Evolutionary conservation across 1,140 invertebrate genomes (phyloP).

Genomic region (Cydia amplana): DNA sequence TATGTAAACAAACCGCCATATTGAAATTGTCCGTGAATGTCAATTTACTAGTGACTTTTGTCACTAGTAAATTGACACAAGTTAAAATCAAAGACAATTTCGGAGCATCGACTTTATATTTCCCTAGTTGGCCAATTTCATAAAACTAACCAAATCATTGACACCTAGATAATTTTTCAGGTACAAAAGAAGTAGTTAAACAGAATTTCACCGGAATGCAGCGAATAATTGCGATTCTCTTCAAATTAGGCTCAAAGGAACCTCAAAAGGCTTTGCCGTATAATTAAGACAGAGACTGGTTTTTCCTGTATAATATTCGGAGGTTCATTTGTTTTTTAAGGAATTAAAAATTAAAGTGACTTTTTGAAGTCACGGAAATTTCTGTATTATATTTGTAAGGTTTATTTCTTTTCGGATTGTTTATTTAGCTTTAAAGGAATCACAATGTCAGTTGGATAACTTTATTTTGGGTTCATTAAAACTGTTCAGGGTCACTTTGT

Average conservation of each 20-base stretch:
- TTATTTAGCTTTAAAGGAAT: background rate
- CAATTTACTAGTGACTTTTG: no score
- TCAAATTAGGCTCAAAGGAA: conserved; percentile 13
- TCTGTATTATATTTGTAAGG: background rate
- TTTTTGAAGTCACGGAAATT: background rate
- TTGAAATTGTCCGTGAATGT: no score
- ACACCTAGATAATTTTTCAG: background rate
- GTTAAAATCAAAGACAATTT: background rate
- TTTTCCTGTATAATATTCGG: background rate
- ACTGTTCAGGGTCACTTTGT: background rate
- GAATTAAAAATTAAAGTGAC: conserved; percentile 10
- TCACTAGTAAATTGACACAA: no score
- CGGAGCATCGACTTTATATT: background rate
- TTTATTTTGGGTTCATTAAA: conserved; percentile 6
- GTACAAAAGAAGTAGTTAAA: background rate
- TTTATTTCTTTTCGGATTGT: background rate
- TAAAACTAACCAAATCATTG: background rate
- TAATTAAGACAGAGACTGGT: background rate
- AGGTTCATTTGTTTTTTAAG: background rate
- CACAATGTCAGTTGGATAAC: background rate
- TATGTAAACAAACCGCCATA: no score
- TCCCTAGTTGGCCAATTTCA: background rate
- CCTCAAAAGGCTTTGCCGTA: background rate
- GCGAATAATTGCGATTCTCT: background rate
- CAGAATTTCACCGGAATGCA: background rate